Conservation (phyloP, 92 coral and sea anemone species). For the Bergia puertoricense region DNA sequence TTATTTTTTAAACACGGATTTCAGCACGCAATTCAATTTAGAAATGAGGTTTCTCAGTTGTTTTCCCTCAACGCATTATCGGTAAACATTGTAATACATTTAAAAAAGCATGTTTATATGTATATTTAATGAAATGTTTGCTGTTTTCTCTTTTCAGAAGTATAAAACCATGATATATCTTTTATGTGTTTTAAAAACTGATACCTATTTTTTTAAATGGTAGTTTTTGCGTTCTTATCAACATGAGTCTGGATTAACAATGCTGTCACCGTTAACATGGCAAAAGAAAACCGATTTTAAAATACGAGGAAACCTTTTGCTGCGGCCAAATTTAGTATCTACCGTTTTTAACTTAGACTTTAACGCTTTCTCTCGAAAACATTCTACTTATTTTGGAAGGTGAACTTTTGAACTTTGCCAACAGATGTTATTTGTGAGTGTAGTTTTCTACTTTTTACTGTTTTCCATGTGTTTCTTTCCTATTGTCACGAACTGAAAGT, state of each 20-base stretch:
- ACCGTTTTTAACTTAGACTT: neutral
- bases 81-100: too few species aligned
- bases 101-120: too few species aligned
- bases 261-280: neutral
- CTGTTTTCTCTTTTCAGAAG: too few species aligned
- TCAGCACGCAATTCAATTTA: too few species aligned
- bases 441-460: neutral
- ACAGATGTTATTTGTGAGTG: neutral
- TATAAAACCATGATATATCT: too few species aligned
- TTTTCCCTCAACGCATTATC: too few species aligned
- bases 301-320: neutral
- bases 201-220: too few species aligned
- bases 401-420: neutral
- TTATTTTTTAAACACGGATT: too few species aligned
- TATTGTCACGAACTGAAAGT: too few species aligned
- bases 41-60: too few species aligned
- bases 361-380: neutral
- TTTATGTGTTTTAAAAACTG: too few species aligned
- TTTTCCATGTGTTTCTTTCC: neutral
- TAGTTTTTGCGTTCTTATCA: neutral
- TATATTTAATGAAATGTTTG: too few species aligned
- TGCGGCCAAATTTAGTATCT: neutral
- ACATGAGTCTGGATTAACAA: neutral
- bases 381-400: neutral
- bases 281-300: neutral